phyloP scores from a whole-genome alignment of 2,888 invertebrate genomes.

The Entomobrya multifasciata region DNA sequence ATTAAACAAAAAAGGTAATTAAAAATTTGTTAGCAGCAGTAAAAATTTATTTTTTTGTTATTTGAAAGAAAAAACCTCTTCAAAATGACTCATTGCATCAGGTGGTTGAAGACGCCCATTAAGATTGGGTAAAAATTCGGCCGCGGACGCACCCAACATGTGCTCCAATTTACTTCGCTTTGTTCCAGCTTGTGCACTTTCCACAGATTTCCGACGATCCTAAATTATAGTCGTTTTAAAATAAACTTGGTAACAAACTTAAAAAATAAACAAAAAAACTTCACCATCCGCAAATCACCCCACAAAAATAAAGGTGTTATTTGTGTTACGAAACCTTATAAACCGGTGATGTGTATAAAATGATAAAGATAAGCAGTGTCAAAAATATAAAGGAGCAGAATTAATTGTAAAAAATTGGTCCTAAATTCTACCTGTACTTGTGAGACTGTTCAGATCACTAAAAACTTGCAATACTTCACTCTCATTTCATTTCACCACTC shows the following conservation, averaged over 20 bases:
- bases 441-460: too few relatives aligned
- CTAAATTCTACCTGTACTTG: too few relatives aligned
- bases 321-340: not conserved
- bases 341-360: not conserved
- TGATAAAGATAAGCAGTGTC: not conserved
- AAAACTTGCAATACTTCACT: too few relatives aligned
- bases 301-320: not conserved
- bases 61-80: conserved; percentile 77
- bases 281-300: conserved; percentile 22
- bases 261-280: too few relatives aligned
- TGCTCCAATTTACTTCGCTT: not conserved
- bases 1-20: conserved; percentile 17
- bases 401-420: too few relatives aligned
- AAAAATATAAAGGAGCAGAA: too few relatives aligned
- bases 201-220: conserved; percentile 69
- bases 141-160: not conserved
- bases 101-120: conserved; percentile 9
- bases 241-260: not conserved
- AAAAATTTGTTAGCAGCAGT: conserved; percentile 49
- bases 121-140: not conserved
- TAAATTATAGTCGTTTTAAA: conserved; percentile 42
- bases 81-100: conserved; percentile 60
- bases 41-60: conserved; percentile 52
- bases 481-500: too few relatives aligned
- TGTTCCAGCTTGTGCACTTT: conserved; percentile 44